Conservation (phyloP, 1,140 invertebrate genomes). For the Zophobas morio region DNA sequence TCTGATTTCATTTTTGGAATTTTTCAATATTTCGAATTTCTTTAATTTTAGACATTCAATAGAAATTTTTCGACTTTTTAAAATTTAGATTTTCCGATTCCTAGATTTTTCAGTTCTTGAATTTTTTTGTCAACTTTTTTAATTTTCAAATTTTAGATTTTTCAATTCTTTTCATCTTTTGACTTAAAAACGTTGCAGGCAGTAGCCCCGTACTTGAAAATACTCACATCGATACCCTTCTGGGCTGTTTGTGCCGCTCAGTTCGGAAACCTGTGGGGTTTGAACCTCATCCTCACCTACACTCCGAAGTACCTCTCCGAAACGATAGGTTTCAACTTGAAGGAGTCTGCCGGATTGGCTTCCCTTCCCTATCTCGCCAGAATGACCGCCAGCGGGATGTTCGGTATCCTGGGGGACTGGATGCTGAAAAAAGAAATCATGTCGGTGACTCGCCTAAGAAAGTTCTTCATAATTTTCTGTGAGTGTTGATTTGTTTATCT, state of each 20-base stretch:
- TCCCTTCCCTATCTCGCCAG: conserved; percentile 79
- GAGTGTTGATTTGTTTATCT: conserved; percentile 54
- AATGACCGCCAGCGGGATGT: conserved; percentile 75
- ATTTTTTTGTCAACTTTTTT: too few species aligned
- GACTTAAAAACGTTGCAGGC: neutral
- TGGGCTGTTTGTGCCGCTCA: conserved; percentile 76
- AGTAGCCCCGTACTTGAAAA: conserved; percentile 71
- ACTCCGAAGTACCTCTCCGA: conserved; percentile 85
- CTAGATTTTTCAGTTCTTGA: too few species aligned
- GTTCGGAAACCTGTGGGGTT: conserved; percentile 82
- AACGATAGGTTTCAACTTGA: conserved; percentile 86
- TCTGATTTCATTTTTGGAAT: too few species aligned
- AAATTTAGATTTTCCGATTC: too few species aligned
- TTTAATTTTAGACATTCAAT: too few species aligned
- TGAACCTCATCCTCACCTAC: conserved; percentile 87
- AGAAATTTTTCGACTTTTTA: too few species aligned
- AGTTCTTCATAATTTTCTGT: conserved; percentile 81
- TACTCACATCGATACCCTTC: conserved; percentile 77
- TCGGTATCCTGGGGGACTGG: conserved; percentile 77
- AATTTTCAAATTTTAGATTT: too few species aligned
- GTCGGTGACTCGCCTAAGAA: conserved; percentile 76
- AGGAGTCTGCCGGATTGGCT: conserved; percentile 77
- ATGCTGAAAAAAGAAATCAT: conserved; percentile 72
- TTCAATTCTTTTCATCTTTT: too few species aligned
- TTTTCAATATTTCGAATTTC: too few species aligned